A percentile compares a stretch with the other conserved stretches of the same genome.
Evolutionary conservation across 1,140 invertebrate genomes (phyloP).

Genomic region (Halotydeus destructor): DNA sequence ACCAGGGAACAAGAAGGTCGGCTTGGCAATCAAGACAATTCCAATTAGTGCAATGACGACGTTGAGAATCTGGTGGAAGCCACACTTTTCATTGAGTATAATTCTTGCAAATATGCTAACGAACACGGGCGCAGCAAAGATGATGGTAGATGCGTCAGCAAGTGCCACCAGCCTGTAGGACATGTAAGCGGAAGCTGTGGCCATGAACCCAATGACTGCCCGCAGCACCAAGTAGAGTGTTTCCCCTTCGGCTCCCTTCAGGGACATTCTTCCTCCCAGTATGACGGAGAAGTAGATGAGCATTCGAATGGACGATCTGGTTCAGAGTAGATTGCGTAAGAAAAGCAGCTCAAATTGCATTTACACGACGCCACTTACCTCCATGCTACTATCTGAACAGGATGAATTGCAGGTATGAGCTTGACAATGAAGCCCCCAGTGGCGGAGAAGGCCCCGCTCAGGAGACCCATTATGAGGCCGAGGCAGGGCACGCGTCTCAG

Average conservation of each 20-base stretch:
- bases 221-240: too few species aligned
- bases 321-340: too few species aligned
- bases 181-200: constrained; percentile 1
- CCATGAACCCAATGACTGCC: not conserved
- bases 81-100: constrained; percentile 32
- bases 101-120: constrained; percentile 31
- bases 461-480: constrained; percentile 7
- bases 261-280: too few species aligned
- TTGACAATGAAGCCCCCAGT: constrained; percentile 7
- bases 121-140: constrained; percentile 33
- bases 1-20: constrained; percentile 20
- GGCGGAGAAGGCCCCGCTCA: constrained; percentile 9
- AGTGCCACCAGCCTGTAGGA: constrained; percentile 32
- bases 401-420: not conserved
- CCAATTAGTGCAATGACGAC: constrained; percentile 28
- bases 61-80: constrained; percentile 28
- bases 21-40: constrained; percentile 30
- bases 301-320: too few species aligned
- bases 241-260: too few species aligned
- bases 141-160: constrained; percentile 34
- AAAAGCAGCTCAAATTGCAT: too few species aligned
- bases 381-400: constrained; percentile 7
- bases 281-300: too few species aligned
- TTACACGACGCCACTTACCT: too few species aligned
- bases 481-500: too few species aligned